These are phyloP conservation scores for Eristalis intricaria DNA, from an alignment of 2,888 invertebrate species.

Conservation along the genomic window DNA sequence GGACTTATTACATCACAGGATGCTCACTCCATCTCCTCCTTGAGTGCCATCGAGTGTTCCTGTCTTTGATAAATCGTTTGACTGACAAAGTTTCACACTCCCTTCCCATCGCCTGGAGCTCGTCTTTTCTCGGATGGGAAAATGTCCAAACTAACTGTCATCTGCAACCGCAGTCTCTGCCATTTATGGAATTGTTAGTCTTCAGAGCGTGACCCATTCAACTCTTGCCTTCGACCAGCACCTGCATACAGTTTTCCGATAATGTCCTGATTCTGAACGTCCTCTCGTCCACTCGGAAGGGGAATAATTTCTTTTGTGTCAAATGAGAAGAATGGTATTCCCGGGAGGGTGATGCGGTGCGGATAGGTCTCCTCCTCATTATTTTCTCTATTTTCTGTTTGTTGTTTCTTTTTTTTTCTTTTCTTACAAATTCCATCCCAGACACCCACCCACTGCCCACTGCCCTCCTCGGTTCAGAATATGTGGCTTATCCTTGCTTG, in stretches of 20 bases:
- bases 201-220: background rate
- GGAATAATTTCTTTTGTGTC: constrained; percentile 20
- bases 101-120: no score
- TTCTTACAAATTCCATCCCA: constrained; percentile 8
- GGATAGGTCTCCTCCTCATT: background rate
- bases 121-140: no score
- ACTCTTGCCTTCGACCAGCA: background rate
- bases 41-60: background rate
- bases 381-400: no score
- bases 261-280: no score
- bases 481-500: constrained; percentile 19
- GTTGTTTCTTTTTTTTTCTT: no score
- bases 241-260: background rate
- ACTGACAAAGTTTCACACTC: no score
- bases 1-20: background rate
- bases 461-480: background rate
- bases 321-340: background rate
- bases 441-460: background rate
- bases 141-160: no score
- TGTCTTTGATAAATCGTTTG: background rate
- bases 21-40: background rate
- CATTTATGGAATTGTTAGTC: constrained; percentile 8
- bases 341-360: no score
- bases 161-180: background rate
- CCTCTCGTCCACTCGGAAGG: background rate